Base-by-base conservation (phyloP, 2,113 vertebrate species). In the Hemicordylus capensis region DNA sequence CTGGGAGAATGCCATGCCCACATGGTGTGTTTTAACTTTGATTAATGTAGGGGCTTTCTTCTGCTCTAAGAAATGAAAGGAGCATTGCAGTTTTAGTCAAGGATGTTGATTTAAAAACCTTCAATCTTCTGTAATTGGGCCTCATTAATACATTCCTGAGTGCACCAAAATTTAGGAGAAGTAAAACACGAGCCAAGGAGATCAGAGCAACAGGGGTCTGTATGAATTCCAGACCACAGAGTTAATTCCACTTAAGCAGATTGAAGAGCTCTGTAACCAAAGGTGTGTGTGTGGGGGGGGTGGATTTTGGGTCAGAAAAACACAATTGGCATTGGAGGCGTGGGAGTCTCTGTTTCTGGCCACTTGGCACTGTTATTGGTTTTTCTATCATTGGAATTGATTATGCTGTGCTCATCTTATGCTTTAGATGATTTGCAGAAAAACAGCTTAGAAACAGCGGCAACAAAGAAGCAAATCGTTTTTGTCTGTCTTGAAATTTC, bases 81-180 rank as follows among this genome's bases (percentile, higher is more conserved):
- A 83, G 80, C 81, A 37, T 84, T 92, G 34, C 69, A 89, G 59
- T 58, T 44, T 82, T 89, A 89, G 56, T 63, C 69, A n/a, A 84
- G 76, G 89, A 92, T 84, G 89, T 87, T 94, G 89, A 95, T 94
- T 91, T 85, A 61, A 46, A 91, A 87, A 95, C 95, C 88, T 73
- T 82, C 88, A 86, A 88, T 89, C 88, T 92, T 93, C 89, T 85
- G 37, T 96, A 96, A 96, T 93, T 95, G 90, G 93, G 82, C 78
- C 95, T 96, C 95, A 95, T 96, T 96, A 96, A 95, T 95, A 95
- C 95, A 96, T 96, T 96, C 94, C 93, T 96, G 87, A 90, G 91
- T 76, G 59, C 92, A 92, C 82, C 88, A 83, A 93, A 92, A 93
- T 86, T 81, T 92, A 89, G 67, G 46, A 92, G 92, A 94, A 80